Base-by-base conservation (phyloP, 35 echinoderm and acorn worm genomes). In the Ptychodera flava region DNA sequence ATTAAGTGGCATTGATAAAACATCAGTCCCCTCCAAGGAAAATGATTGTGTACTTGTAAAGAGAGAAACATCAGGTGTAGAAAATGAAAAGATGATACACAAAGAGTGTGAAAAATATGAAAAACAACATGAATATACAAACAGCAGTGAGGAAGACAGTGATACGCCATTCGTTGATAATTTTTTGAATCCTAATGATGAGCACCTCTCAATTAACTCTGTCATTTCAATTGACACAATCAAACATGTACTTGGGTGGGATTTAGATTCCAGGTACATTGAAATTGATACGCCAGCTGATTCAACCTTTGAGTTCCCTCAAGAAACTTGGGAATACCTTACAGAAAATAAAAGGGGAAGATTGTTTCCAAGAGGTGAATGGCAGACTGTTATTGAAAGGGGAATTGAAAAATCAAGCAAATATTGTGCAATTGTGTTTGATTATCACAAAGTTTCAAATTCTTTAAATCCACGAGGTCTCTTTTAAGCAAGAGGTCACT, bases 391-490 rank as follows among this genome's bases (percentile, higher is more conserved):
- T 22, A 32, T 82, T 1, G 1, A 38, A 32, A 45, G 81, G n/a
- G 37, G 35, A 1, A 28, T 88, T 15, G 27, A 31, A 37, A 27
- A 37, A 53, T 88, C 78, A 80, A 88, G 81, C 64, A 77, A 77
- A 36, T 88, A 80, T 31, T 88, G 86, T 32, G 35, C 86, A 31
- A 37, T 88, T 16, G 81, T 80, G 1, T 88, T 88, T 33, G 27
- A 88, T 1, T 88, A 45, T 16, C 86, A 88, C 30, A 33, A 36
- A 33, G 86, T 88, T 6, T 80, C 33, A 32, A 81, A 78, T 15
- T 36, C 78, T 0, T 0, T 0, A 81, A 80, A 81, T 15, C 15
- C 78, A 30, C 34, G 45, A 15, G 86, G 79, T 16, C 78, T 36
- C 30, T 88, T 88, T 32, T 35, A 0, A 16, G n/a, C 79, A 45